Base-by-base conservation (phyloP, 2,888 invertebrate genomes). In the Pecten maximus region DNA sequence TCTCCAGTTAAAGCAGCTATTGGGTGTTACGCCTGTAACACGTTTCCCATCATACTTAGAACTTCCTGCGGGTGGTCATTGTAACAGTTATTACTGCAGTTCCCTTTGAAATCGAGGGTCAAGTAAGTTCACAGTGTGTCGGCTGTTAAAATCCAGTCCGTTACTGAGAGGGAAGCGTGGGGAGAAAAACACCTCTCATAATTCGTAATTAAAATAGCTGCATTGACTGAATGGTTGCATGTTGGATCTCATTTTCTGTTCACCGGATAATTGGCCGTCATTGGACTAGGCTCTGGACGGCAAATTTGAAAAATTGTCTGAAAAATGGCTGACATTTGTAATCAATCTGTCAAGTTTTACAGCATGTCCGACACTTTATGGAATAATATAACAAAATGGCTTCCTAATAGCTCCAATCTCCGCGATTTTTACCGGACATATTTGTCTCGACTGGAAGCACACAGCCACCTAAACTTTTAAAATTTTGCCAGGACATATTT, bases 301-400 rank as follows among this genome's bases (percentile, higher is more conserved):
- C 74, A 74, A 74, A 74, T 74, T 74, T 74, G 74, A 74, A 74
- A 54, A 74, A 74, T 74, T 35, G 74, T 74, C 74, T 74, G 74
- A 74, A 74, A 74, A 23, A 74, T 74, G 74, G 74, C 74, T 74
- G 74, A 74, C 74, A 74, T 74, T 74, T 35, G 74, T 74, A 74
- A 74, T 74, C 74, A 74, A 74, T 74, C 74, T 74, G 74, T 74
- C 74, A 74, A 8, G 28, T 8, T 74, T 74, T 74, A 35, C 35
- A 74, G 35, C 23, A 74, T 28, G 35, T 28, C 74, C 23, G 74
- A 74, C 74, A 74, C 74, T 74, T 74, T 74, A 74, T 28, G 74
- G 74, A 28, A 74, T 28, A 74, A 74, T 74, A 28, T 28, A 74
- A 74, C 74, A 74, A 74, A 74, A 74, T 74, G 74, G 74, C 74